Evolutionary conservation across 2,113 vertebrate genomes (phyloP), one percentile per base, ranked within the genome.

Genomic region (Phodopus roborovskii): DNA sequence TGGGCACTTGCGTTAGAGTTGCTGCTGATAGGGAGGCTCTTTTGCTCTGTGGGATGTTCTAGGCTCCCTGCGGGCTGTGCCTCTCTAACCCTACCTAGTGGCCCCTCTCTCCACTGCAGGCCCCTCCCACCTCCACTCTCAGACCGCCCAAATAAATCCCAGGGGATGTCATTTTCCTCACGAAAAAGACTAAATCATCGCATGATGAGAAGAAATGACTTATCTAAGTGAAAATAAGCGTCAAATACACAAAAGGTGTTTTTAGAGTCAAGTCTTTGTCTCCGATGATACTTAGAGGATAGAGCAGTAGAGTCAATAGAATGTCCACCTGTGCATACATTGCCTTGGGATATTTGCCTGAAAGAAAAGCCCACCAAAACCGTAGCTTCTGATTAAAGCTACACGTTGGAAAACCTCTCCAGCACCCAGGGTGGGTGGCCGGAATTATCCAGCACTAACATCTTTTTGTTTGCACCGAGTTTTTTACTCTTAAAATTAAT

Each of bases 401-500:
- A 16, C 26, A 13, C 16, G 22, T 11, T 24, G 10, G 36, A 68
- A 62, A 36, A 48, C 39, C 78, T 64, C 81, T 36, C 39, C 19
- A 3, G 53, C 12, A 20, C 45, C 39, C 70, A 48, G 48, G 42
- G 36, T 30, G 16, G 62, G 60, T 56, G 56, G 17, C 33, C 39
- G 2, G 33, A 74, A 6, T 77, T 62, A 77, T 12, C 82, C 5
- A 36, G 70, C 58, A 17, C n/a, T 10, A 66, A 9, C 42, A 86
- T 78, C 48, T 92, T 48, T 70, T 86, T 73, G 60, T 88, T 92
- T 88, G 82, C 8, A 58, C 79, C 77, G 74, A 30, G 90, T 85
- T 88, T 96, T 68, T 95, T 93, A 92, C 64, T 88, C 48, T 92
- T 86, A 66, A 91, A 89, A 78, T 92, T 93, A 96, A 78, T 92